Evolutionary conservation across 2,888 invertebrate genomes (phyloP), one percentile per base, ranked within the genome.

Genomic region (Perithous albicinctus): DNA sequence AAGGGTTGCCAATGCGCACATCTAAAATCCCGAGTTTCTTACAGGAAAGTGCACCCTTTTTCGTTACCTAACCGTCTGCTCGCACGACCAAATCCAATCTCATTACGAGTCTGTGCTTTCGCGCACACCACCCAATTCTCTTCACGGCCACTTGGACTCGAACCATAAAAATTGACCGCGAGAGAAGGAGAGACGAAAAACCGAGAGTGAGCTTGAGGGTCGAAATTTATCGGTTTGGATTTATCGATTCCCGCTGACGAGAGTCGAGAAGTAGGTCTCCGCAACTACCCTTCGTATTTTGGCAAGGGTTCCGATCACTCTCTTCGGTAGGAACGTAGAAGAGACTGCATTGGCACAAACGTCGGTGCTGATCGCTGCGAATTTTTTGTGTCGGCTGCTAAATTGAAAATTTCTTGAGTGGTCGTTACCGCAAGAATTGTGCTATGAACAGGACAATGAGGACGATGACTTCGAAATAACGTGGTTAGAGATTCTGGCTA

Each of bases 11-110:
- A 29, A n/a, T n/a, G 32, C 26, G 32, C 8, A 18, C 61, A 23
- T 10, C 6, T 46, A 51, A 20, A n/a, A n/a, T n/a, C n/a, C 54
- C 23, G 15, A 35, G 23, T 64, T 54, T 26, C 18, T 38, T n/a
- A n/a, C 12, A 23, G 3, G 32, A 56, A 54, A 75, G 56, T 56
- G 66, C 41, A 54, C 74, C 38, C 63, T 76, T 67, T 67, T 10
- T 46, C 56, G 7, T 41, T 32, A 29, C 61, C 38, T 46, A 15
- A 38, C 35, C 56, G 41, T 15, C 41, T 35, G 61, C 38, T 48
- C 32, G 46, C 54, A 73, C 59, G 72, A 77, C 51, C 59, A 51
- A 66, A 80, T 72, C 66, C 78, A 81, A 81, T 81, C 78, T 74
- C 59, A 78, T 81, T 77, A 61, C 46, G 66, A 48, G 5, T 35